Percentiles rank a stretch among this genome's conserved stretches.
These are phyloP conservation scores for Steinernema scapterisci DNA, from an alignment of 2,888 invertebrate species.

Conservation along the genomic window DNA sequence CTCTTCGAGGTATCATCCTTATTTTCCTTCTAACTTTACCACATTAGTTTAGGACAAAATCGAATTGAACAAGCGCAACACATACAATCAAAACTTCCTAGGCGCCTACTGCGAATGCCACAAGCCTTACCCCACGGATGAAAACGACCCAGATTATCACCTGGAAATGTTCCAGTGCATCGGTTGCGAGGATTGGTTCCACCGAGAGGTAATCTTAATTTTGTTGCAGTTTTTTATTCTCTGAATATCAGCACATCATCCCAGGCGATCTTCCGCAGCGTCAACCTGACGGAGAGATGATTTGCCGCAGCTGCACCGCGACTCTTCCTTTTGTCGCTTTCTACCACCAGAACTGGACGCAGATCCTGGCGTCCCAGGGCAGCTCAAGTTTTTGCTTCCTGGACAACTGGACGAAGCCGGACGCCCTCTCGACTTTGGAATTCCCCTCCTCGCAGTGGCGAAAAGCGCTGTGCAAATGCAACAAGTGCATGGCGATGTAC, in stretches of 20 bases:
- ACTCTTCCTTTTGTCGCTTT: conserved; percentile 78
- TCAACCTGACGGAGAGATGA: conserved; percentile 79
- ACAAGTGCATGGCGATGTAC: conserved; percentile 42
- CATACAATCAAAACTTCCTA: conserved; percentile 78
- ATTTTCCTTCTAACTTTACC: not conserved
- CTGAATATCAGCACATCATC: not conserved
- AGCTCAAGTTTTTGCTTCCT: not conserved
- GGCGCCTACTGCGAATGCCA: conserved; percentile 89
- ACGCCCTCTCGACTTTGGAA: not conserved
- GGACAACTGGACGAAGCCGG: not conserved
- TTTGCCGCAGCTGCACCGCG: conserved; percentile 81
- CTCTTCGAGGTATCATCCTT: conserved; percentile 52
- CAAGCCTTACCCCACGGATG: conserved; percentile 80
- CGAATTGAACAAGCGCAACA: conserved; percentile 76
- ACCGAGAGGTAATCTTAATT: conserved; percentile 74
- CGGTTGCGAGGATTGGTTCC: conserved; percentile 97
- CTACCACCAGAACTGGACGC: not conserved
- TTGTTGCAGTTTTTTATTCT: conserved; percentile 21
- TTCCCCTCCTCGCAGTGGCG: conserved; percentile 36
- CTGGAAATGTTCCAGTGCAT: conserved; percentile 88
- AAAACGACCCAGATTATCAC: conserved; percentile 77
- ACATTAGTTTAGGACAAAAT: conserved; percentile 71
- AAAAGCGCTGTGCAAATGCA: conserved; percentile 37
- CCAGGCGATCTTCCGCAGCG: not conserved
- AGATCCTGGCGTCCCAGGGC: not conserved